A percentile compares a stretch with the other conserved stretches of the same genome.
phyloP scores from a whole-genome alignment of 2,888 invertebrate species.

The Schizaphis graminum region DNA sequence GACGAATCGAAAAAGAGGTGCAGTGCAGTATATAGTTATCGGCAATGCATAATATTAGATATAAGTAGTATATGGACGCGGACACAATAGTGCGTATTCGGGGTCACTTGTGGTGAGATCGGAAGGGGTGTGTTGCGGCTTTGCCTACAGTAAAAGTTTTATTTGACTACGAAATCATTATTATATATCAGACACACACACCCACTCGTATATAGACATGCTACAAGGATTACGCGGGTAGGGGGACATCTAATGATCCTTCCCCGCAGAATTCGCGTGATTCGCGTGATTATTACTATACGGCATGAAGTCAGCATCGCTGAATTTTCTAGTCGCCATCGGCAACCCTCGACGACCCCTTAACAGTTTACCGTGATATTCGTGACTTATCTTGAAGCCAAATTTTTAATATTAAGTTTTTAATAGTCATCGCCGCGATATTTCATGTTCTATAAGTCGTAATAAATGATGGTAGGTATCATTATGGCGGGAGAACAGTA shows the following conservation, averaged over 20 bases:
- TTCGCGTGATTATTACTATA: background rate
- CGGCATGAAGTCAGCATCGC: too few relatives aligned
- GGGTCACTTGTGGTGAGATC: background rate
- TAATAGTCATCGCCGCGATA: background rate
- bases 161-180: background rate
- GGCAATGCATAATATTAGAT: background rate
- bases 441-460: background rate
- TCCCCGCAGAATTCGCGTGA: background rate
- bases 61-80: background rate
- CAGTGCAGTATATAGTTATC: background rate
- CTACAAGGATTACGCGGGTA: background rate
- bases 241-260: background rate
- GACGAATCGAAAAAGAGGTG: background rate
- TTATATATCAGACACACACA: background rate
- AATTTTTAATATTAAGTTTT: background rate
- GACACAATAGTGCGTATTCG: background rate
- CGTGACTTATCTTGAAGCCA: background rate
- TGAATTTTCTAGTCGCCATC: background rate
- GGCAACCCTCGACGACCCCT: background rate
- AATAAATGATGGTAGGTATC: background rate
- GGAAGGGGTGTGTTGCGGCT: background rate
- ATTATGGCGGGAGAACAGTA: background rate
- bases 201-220: background rate
- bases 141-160: background rate
- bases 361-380: background rate